phyloP scores from a whole-genome alignment of 2,888 invertebrate genomes.

The Campoletis raptor region DNA sequence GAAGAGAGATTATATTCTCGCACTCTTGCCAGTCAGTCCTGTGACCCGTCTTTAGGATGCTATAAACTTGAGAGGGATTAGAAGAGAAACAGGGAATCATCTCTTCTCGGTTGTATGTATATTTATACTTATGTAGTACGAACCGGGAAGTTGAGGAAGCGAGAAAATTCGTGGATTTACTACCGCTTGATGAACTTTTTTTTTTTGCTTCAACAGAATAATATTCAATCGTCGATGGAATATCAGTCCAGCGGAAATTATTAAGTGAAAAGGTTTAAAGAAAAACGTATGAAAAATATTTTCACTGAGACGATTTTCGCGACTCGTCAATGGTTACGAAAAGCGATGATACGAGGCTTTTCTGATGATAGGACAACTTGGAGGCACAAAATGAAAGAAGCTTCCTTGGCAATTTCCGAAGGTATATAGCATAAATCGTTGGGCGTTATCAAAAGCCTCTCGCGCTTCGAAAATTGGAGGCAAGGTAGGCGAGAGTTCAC shows the following conservation, averaged over 20 bases:
- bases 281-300: slow-evolving; percentile 66
- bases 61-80: slow-evolving; percentile 55
- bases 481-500: background rate
- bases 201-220: slow-evolving; percentile 5
- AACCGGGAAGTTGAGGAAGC: slow-evolving; percentile 3
- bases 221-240: slow-evolving; percentile 25
- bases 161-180: slow-evolving; percentile 32
- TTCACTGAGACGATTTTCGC: slow-evolving; percentile 70
- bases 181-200: slow-evolving; percentile 29
- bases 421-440: slow-evolving; percentile 27
- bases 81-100: slow-evolving; percentile 48
- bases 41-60: slow-evolving; percentile 16
- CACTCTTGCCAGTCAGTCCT: slow-evolving; percentile 27
- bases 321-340: slow-evolving; percentile 35
- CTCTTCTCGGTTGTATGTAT: slow-evolving; percentile 3
- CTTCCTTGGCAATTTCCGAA: slow-evolving; percentile 76
- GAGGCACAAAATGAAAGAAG: slow-evolving; percentile 71
- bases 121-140: background rate
- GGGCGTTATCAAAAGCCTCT: slow-evolving; percentile 48
- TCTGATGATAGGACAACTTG: slow-evolving; percentile 40
- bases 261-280: slow-evolving; percentile 10
- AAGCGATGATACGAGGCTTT: slow-evolving; percentile 40
- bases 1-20: slow-evolving; percentile 59
- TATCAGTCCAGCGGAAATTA: slow-evolving; percentile 26
- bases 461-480: slow-evolving; percentile 30